Base-by-base conservation (phyloP, 2,888 invertebrate species). In the Athalia rosae region DNA sequence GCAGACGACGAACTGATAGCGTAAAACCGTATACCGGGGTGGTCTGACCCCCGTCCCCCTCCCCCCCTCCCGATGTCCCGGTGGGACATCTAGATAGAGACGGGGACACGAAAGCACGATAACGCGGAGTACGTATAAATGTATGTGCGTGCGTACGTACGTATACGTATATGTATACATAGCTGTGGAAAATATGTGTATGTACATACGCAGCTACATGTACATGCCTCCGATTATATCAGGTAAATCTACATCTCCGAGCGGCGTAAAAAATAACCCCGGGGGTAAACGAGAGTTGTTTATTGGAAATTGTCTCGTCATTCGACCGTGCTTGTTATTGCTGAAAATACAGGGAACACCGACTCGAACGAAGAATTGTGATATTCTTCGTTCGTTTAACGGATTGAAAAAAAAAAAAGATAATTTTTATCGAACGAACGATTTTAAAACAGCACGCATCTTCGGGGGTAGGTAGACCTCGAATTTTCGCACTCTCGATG, bases 21-120 rank as follows among this genome's bases (percentile, higher is more conserved):
- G 77, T 77, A 74, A 56, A 79, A 73, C 64, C 67, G 28, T 28
- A n/a, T n/a, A 28, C 28, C 28, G 76, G 77, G 28, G 77, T 41
- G 67, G 67, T 28, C 28, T 28, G 28, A 28, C 2, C 28, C 28
- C 28, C 28, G 28, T 28, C 28, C 28, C 28, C 28, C 28, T 28
- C 6, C 28, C 53, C 50, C 64, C n/a, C 45, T 58, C 15, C 7
- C 5, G 9, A 3, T 9, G 53, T 53, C 7, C n/a, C 53, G 9
- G 53, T n/a, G 53, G 45, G n/a, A 58, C 41, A 71, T 71, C 58
- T 58, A 56, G 71, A 58, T 71, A 64, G 45, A 7, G 41, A 71
- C 43, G 50, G 45, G 7, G 45, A 45, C 58, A 11, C 43, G 41
- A n/a, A 71, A 53, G 43, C n/a, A 43, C 71, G 58, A 28, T 41